Conservation (phyloP, 1,140 invertebrate genomes). For the Drosophila virilis region DNA sequence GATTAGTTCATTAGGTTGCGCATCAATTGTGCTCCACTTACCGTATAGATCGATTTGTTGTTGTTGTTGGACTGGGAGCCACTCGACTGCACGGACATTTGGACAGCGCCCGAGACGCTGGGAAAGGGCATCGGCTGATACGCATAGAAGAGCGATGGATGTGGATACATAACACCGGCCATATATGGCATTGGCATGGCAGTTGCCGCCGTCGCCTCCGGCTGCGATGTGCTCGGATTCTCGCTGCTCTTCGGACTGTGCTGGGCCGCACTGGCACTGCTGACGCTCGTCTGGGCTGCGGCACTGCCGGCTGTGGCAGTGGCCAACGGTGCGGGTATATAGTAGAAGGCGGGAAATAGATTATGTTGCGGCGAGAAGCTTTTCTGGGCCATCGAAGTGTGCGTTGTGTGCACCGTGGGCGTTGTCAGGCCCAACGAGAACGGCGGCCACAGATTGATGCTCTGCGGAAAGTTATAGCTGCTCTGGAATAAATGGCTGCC, state of each 20-base stretch:
- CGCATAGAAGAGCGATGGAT: constrained; percentile 79
- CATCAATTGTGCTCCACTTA: constrained; percentile 13
- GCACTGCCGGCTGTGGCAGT: constrained; percentile 12
- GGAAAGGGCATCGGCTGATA: constrained; percentile 79
- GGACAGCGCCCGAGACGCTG: constrained; percentile 57
- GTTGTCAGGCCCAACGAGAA: constrained; percentile 86
- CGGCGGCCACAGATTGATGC: constrained; percentile 87
- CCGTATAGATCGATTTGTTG: constrained; percentile 59
- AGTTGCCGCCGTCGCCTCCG: constrained; percentile 30
- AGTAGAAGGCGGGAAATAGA: constrained; percentile 85
- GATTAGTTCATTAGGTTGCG: neutral
- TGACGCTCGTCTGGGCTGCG: neutral
- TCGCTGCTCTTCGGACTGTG: constrained; percentile 39
- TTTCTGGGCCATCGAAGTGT: constrained; percentile 73
- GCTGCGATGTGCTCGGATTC: constrained; percentile 60
- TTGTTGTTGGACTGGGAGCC: constrained; percentile 27
- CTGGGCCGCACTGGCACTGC: neutral
- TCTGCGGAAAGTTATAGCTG: constrained; percentile 51
- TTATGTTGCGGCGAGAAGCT: constrained; percentile 65
- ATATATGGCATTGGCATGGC: constrained; percentile 85
- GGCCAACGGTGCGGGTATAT: constrained; percentile 85
- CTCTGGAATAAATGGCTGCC: constrained; percentile 13
- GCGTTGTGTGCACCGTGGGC: constrained; percentile 73
- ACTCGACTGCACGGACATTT: constrained; percentile 50
- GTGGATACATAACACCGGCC: constrained; percentile 86